Evolutionary conservation across 1,140 invertebrate genomes (phyloP), one percentile per base, ranked within the genome.

Genomic region (Dendroctonus ponderosae): DNA sequence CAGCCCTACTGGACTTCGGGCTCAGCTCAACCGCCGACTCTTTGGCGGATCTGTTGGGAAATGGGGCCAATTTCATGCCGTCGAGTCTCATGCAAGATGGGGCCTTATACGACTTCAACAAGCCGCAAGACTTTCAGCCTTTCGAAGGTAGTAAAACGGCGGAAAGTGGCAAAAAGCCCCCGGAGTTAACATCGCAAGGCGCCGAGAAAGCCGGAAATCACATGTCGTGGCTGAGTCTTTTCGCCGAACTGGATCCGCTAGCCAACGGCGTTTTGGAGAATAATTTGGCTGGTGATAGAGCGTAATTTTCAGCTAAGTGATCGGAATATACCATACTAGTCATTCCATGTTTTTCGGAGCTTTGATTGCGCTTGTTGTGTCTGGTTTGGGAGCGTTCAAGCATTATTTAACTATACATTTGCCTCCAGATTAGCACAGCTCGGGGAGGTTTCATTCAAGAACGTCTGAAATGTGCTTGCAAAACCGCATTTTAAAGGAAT

Each of bases 221-320:
- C 72, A 79, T 83, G 41, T 82, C 85, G 9, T 98, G 95, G 95
- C 87, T 95, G 71, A 92, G 93, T 78, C 81, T 97, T 38, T 97
- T 97, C 83, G 91, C 94, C 43, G 94, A 97, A 79, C 78, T 98
- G 42, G 94, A 98, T 83, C 94, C 94, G 6, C 81, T 97, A 5
- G 87, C 92, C 11, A 95, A 96, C 81, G 83, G 84, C 37, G 83
- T 86, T 64, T 60, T 67, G 26, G 67, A 69, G 39, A 69, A 68
- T 61, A 72, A 70, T 15, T 60, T 37, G 5, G 70, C 62, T 50
- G 71, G 68, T 2, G 75, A 76, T 57, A 70, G 72, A 56, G 75
- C 72, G 50, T 76, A 75, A 74, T 26, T 26, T 26, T 26, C 26
- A 26, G 26, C 26, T 26, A 26, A 26, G 26, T 26, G 26, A 26